Conservation (phyloP, 2,113 vertebrate genomes). For the Oostethus manadensis region DNA sequence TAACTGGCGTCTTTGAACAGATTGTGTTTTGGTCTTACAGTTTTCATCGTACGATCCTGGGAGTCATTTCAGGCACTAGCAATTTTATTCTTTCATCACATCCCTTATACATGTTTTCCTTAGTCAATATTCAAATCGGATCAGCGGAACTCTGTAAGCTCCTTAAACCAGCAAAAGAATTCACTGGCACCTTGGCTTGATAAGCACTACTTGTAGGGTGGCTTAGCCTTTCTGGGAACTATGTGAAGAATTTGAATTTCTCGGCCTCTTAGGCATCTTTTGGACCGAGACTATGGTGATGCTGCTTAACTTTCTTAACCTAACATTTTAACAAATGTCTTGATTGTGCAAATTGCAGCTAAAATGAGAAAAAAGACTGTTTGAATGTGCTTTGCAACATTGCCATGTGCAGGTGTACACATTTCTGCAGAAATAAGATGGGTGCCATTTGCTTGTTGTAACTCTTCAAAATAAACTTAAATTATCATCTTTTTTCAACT, state of each 20-base stretch:
- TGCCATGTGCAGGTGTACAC: no score
- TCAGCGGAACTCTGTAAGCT: conserved; percentile 64
- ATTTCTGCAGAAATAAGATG: no score
- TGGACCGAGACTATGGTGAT: conserved; percentile 23
- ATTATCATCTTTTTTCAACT: no score
- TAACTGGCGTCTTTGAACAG: not conserved
- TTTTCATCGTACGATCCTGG: not conserved
- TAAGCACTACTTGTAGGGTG: conserved; percentile 37
- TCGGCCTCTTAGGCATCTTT: conserved; percentile 44
- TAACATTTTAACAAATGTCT: no score
- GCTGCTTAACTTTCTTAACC: not conserved
- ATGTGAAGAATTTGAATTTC: conserved; percentile 58
- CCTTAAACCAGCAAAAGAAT: conserved; percentile 68
- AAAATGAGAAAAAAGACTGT: no score
- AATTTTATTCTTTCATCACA: conserved; percentile 1
- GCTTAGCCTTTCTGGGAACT: conserved; percentile 57
- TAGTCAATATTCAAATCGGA: conserved; percentile 54
- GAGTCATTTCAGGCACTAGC: not conserved
- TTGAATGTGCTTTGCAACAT: no score
- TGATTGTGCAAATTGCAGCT: no score
- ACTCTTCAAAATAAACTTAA: no score
- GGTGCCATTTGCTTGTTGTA: no score
- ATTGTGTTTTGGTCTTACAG: not conserved
- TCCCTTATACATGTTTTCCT: conserved; percentile 36
- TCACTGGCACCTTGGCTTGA: conserved; percentile 59